Percentiles rank a stretch among this genome's conserved stretches.
Conservation (phyloP, 2,888 invertebrate species). For the Cephus pygmeus region DNA sequence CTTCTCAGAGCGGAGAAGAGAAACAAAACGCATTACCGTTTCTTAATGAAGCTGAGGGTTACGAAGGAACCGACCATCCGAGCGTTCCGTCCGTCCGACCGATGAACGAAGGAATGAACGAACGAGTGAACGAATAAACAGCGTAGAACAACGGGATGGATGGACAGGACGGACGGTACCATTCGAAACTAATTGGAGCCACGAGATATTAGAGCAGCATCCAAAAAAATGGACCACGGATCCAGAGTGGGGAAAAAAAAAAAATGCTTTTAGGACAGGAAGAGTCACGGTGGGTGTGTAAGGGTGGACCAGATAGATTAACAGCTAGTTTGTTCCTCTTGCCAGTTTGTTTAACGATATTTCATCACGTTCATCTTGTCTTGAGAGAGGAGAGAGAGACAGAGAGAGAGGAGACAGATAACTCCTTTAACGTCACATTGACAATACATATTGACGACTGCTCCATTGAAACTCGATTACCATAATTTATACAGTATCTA, state of each 20-base stretch:
- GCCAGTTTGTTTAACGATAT: conserved; percentile 45
- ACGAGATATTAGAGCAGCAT: conserved; percentile 57
- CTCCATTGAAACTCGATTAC: not conserved
- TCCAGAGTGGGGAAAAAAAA: not conserved
- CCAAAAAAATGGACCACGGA: not conserved
- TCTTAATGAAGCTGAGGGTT: conserved; percentile 66
- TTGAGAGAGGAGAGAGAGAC: conserved; percentile 1
- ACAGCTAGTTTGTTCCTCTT: conserved; percentile 37
- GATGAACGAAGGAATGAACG: conserved; percentile 32
- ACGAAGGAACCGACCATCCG: conserved; percentile 38
- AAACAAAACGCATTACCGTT: conserved; percentile 66
- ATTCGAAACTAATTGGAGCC: conserved; percentile 65
- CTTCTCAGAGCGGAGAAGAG: conserved; percentile 51
- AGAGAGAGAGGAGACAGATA: not conserved
- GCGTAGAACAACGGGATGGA: conserved; percentile 23
- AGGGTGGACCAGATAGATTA: conserved; percentile 34
- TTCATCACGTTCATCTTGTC: conserved; percentile 11
- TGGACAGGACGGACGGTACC: conserved; percentile 28
- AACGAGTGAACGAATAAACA: conserved; percentile 5
- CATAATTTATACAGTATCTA: not conserved
- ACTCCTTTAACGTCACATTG: not conserved
- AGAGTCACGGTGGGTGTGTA: conserved; percentile 24
- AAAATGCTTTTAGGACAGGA: not conserved
- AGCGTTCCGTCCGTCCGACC: not conserved
- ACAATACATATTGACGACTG: not conserved